Base-by-base conservation (phyloP, 2,113 vertebrate species). In the Ammodytes marinus region DNA sequence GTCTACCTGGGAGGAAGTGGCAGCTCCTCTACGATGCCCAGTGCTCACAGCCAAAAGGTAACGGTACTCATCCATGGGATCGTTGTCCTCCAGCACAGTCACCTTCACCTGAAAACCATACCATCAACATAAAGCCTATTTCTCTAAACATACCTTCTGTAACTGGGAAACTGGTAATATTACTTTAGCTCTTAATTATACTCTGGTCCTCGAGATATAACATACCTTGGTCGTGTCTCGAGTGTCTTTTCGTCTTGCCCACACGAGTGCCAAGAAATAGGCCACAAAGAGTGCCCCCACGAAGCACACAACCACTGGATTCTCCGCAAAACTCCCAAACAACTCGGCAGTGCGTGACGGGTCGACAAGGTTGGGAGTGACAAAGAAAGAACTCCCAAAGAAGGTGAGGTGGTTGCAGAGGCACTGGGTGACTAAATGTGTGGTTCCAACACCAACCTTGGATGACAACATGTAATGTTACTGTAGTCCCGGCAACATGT, bases 381-480 rank as follows among this genome's bases (percentile, higher is more conserved):
- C 90, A 8, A 98, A 96, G 92, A 99, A 96, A 0, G 96, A 96
- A 89, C 95, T 97, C 71, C 97, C 97, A 1, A 98, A 99, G 87
- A 96, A 96, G 40, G 97, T 98, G 80, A 98, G 93, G 76, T 99
- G 97, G 83, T 95, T 96, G 91, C 97, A 99, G 60, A 98, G 93
- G 88, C 97, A 97, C 85, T 97, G 97, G 3, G 94, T 96, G 53
- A 90, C 90, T 58, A 66, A 89, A 67, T 46, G 72, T 6, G 88
- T 96, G 53, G 95, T 96, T 63, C 81, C 77, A 6, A 95, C 94
- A 47, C 98, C 97, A 50, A 98, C 97, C 98, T 98, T 82, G 80
- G 92, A 94, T 46, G 49, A 69, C 10, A 75, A 1, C 2, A 9
- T 37, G 71, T 47, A 37, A 2, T 27, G 3, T 76, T 0, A 37